Percentiles rank a stretch among this genome's conserved stretches.
These are phyloP conservation scores for Eupelmus urozonus DNA, from an alignment of 2,888 invertebrate species.

Conservation along the genomic window DNA sequence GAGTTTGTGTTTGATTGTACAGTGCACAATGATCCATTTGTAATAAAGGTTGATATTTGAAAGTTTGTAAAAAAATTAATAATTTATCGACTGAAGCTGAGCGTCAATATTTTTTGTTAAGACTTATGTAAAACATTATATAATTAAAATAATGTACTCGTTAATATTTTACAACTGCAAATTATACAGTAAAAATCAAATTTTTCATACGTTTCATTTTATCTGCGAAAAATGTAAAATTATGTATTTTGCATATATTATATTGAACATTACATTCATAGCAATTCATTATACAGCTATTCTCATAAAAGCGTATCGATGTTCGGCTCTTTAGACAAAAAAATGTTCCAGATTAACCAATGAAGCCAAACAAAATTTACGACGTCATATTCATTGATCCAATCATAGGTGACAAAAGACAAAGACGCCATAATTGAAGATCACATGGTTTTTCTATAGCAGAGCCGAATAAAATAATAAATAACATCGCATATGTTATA, in stretches of 20 bases:
- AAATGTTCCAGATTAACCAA: slow-evolving; percentile 28
- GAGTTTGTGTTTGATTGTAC: slow-evolving; percentile 55
- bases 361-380: slow-evolving; percentile 8
- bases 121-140: slow-evolving; percentile 25
- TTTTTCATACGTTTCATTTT: not conserved
- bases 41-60: slow-evolving; percentile 52
- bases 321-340: not conserved
- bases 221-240: not conserved
- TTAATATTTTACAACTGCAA: slow-evolving; percentile 6
- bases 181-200: not conserved
- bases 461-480: too few relatives aligned
- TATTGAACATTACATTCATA: not conserved
- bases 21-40: slow-evolving; percentile 44
- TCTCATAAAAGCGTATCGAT: too few relatives aligned
- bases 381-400: slow-evolving; percentile 10
- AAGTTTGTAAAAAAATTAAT: slow-evolving; percentile 46
- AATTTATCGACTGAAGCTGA: slow-evolving; percentile 44
- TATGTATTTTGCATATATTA: not conserved
- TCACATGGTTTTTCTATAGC: slow-evolving; percentile 39
- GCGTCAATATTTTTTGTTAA: slow-evolving; percentile 48
- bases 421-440: slow-evolving; percentile 5
- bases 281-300: too few relatives aligned
- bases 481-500: too few relatives aligned
- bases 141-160: slow-evolving; percentile 17
- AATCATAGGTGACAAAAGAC: slow-evolving; percentile 5